phyloP scores from a whole-genome alignment of 2,888 invertebrate species.

The Drosophila tripunctata region DNA sequence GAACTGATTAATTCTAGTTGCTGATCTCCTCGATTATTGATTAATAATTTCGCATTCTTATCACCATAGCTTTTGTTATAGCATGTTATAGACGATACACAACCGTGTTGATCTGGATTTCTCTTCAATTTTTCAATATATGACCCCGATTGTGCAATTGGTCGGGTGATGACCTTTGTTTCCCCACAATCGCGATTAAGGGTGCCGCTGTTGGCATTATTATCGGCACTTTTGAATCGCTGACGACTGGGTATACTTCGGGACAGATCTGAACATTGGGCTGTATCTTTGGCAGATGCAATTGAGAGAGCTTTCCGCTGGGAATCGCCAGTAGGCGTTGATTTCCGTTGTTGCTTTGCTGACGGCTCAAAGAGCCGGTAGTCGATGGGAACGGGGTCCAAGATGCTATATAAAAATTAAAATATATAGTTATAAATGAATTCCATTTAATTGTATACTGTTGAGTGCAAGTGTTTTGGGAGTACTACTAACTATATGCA shows the following conservation, averaged over 20 bases:
- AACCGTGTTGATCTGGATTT: conserved; percentile 19
- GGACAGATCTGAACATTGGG: conserved; percentile 81
- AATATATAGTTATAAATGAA: neutral
- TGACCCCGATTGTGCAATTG: conserved; percentile 81
- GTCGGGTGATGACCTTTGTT: conserved; percentile 65
- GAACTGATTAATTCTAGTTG: conserved; percentile 53
- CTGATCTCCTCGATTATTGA: conserved; percentile 24
- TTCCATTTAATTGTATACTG: neutral
- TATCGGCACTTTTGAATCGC: conserved; percentile 74
- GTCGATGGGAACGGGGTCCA: conserved; percentile 83
- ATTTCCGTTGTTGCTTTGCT: conserved; percentile 80
- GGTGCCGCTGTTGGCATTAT: conserved; percentile 73
- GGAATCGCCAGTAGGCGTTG: conserved; percentile 61
- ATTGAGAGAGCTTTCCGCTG: conserved; percentile 76
- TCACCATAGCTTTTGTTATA: conserved; percentile 82
- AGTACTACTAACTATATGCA: neutral
- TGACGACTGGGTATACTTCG: conserved; percentile 76
- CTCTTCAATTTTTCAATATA: conserved; percentile 82
- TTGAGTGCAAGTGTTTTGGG: neutral
- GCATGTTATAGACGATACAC: conserved; percentile 46
- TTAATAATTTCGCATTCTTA: conserved; percentile 24
- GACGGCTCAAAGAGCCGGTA: conserved; percentile 83
- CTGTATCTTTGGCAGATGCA: conserved; percentile 74
- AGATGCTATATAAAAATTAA: conserved; percentile 65
- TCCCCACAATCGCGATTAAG: conserved; percentile 66